Conservation (phyloP, 2,888 invertebrate species). For the Metopia argyrocephala region DNA sequence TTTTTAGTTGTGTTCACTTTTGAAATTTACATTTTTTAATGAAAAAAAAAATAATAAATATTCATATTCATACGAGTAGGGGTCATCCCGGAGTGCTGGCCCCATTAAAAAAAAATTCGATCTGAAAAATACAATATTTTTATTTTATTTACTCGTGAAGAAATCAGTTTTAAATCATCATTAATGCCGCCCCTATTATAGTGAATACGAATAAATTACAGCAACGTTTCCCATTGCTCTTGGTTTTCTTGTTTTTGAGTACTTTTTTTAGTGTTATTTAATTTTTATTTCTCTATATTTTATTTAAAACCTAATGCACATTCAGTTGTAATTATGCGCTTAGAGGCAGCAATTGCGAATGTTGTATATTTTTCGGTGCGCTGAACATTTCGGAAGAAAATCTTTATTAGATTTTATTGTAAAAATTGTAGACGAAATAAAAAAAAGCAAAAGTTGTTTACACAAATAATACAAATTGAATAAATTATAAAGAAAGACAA, state of each 20-base stretch:
- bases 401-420: neutral
- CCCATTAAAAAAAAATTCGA: too few species aligned
- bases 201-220: neutral
- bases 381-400: neutral
- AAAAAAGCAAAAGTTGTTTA: neutral
- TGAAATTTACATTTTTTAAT: too few species aligned
- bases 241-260: slow-evolving; percentile 5
- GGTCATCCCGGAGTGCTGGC: too few species aligned
- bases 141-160: too few species aligned
- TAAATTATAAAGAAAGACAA: neutral
- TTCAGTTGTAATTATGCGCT: slow-evolving; percentile 46
- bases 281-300: neutral
- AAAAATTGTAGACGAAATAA: neutral
- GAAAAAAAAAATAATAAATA: too few species aligned
- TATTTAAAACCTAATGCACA: slow-evolving; percentile 7
- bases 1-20: too few species aligned
- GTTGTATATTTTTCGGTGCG: slow-evolving; percentile 5
- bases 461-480: neutral
- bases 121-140: too few species aligned
- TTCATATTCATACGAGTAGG: too few species aligned
- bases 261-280: neutral
- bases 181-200: too few species aligned
- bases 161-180: too few species aligned
- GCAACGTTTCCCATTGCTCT: slow-evolving; percentile 9
- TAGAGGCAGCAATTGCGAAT: slow-evolving; percentile 19